Percentiles rank a stretch among this genome's conserved stretches.
These are phyloP conservation scores for Polypterus bichir DNA, from an alignment of 2,113 vertebrate species.

Conservation along the genomic window DNA sequence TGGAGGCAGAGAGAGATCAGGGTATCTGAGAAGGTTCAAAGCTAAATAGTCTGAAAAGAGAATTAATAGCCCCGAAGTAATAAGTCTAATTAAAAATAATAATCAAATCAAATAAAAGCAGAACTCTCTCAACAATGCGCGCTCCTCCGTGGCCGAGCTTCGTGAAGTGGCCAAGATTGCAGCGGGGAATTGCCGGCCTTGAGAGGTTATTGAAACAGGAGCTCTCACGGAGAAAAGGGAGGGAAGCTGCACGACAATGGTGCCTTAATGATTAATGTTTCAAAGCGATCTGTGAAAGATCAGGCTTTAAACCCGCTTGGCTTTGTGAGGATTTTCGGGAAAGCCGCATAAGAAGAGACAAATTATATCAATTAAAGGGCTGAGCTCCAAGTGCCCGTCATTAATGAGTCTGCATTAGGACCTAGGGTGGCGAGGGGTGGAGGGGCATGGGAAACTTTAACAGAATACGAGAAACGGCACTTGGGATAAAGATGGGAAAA, in stretches of 20 bases:
- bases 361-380: constrained; percentile 5
- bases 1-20: too few relatives aligned
- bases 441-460: too few relatives aligned
- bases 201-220: constrained; percentile 48
- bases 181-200: constrained; percentile 51
- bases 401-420: not conserved
- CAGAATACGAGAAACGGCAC: too few relatives aligned
- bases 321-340: not conserved
- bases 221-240: constrained; percentile 28
- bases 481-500: too few relatives aligned
- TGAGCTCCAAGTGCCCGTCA: not conserved
- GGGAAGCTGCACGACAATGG: constrained; percentile 20
- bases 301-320: not conserved
- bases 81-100: constrained; percentile 38
- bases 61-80: constrained; percentile 46
- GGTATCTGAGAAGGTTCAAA: constrained; percentile 42
- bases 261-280: constrained; percentile 19
- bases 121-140: constrained; percentile 43
- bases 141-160: constrained; percentile 36
- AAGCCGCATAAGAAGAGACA: not conserved
- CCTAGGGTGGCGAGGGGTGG: not conserved
- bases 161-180: constrained; percentile 47
- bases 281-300: constrained; percentile 18
- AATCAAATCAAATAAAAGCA: constrained; percentile 47
- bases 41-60: constrained; percentile 45